These are phyloP conservation scores for Aphelenchoides bicaudatus DNA, from an alignment of 2,888 invertebrate genomes.

Conservation along the genomic window DNA sequence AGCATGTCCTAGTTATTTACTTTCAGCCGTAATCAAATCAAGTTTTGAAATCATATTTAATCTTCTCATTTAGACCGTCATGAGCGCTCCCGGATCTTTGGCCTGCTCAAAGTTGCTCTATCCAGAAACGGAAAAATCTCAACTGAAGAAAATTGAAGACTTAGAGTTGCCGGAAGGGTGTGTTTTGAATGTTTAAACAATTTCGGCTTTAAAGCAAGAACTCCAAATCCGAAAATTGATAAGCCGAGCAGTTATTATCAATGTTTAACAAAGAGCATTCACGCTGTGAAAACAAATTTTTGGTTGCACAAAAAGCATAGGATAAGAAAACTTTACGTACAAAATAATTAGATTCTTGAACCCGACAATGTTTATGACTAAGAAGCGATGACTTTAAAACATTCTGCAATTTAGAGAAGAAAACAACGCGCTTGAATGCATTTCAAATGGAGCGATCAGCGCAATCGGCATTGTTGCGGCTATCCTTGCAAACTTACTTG, in stretches of 20 bases:
- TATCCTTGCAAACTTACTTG: slow-evolving; percentile 81
- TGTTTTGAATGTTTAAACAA: too few relatives aligned
- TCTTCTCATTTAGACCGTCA: slow-evolving; percentile 72
- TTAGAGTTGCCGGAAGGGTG: slow-evolving; percentile 64
- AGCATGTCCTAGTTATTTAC: slow-evolving; percentile 40
- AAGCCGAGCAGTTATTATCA: too few relatives aligned
- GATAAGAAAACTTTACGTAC: too few relatives aligned
- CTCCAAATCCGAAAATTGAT: too few relatives aligned
- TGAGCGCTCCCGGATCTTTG: slow-evolving; percentile 90
- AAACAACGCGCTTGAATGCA: slow-evolving; percentile 81
- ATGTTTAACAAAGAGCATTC: too few relatives aligned
- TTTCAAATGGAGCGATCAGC: slow-evolving; percentile 79
- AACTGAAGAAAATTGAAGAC: slow-evolving; percentile 72
- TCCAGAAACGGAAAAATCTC: slow-evolving; percentile 81
- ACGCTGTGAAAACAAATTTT: too few relatives aligned
- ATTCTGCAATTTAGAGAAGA: slow-evolving; percentile 65
- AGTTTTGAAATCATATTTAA: slow-evolving; percentile 61
- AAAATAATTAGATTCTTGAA: too few relatives aligned
- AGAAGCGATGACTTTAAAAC: too few relatives aligned
- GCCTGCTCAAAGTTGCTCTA: slow-evolving; percentile 83
- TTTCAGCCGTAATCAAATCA: too few relatives aligned
- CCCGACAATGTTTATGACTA: too few relatives aligned
- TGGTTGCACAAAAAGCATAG: too few relatives aligned
- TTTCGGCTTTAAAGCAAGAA: too few relatives aligned
- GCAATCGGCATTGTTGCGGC: slow-evolving; percentile 78